Percentiles rank a stretch among this genome's conserved stretches.
phyloP scores from a whole-genome alignment of 2,888 invertebrate genomes.

The Mimachlamys varia region DNA sequence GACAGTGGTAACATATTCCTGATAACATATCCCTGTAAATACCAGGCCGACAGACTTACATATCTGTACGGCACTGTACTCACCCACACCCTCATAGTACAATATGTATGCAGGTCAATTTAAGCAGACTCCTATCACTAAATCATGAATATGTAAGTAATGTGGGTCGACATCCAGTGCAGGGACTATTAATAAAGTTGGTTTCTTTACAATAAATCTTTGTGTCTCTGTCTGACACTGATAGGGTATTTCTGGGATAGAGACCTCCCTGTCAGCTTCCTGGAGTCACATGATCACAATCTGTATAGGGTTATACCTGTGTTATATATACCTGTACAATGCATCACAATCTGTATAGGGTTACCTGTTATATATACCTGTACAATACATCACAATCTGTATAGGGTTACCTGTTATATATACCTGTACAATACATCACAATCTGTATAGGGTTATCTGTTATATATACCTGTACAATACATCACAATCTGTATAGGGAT shows the following conservation, averaged over 20 bases:
- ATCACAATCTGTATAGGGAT: background rate
- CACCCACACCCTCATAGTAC: background rate
- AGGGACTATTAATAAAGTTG: background rate
- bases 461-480: conserved; percentile 32
- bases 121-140: background rate
- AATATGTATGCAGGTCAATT: conserved; percentile 23
- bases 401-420: background rate
- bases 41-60: background rate
- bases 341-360: background rate
- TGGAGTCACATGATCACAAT: background rate
- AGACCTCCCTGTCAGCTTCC: background rate
- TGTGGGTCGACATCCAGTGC: background rate
- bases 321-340: conserved; percentile 32
- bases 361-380: background rate
- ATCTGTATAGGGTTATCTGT: background rate
- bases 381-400: conserved; percentile 21
- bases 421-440: conserved; percentile 25
- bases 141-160: background rate
- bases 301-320: background rate
- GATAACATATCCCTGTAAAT: background rate
- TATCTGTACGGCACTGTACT: background rate
- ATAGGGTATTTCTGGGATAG: background rate
- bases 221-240: background rate
- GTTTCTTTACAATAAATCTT: background rate
- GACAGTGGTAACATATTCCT: background rate